Conservation (phyloP, 2,888 invertebrate genomes). For the Hemaris fuciformis region DNA sequence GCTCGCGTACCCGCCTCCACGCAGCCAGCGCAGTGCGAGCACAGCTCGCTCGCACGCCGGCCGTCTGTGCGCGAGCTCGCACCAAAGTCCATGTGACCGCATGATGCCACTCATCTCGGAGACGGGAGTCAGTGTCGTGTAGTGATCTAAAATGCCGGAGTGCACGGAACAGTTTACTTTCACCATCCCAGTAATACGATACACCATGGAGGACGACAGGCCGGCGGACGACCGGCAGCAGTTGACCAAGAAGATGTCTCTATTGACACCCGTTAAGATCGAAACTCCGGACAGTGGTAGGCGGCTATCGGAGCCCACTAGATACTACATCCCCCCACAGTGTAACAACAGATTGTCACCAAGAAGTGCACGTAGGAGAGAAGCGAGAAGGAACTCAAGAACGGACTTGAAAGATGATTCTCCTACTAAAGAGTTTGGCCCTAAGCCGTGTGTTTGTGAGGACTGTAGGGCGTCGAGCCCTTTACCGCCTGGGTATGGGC, state of each 20-base stretch:
- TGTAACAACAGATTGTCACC: conserved; percentile 73
- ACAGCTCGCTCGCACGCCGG: conserved; percentile 23
- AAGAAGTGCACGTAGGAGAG: conserved; percentile 68
- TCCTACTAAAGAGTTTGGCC: conserved; percentile 57
- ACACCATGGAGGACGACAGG: conserved; percentile 74
- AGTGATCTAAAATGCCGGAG: conserved; percentile 75
- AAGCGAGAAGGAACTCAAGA: conserved; percentile 61
- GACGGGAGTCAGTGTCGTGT: conserved; percentile 25
- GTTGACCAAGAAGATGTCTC: conserved; percentile 68
- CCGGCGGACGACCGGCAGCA: conserved; percentile 58
- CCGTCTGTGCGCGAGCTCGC: conserved; percentile 13
- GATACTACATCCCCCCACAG: conserved; percentile 73
- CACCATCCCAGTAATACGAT: conserved; percentile 72
- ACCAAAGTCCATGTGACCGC: conserved; percentile 19
- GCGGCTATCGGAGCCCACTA: conserved; percentile 66
- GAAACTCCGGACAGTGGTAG: conserved; percentile 70
- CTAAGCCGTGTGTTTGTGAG: conserved; percentile 72
- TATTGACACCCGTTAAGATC: conserved; percentile 70
- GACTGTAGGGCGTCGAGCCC: conserved; percentile 79
- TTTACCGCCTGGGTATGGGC: conserved; percentile 56
- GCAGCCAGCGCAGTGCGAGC: conserved; percentile 16
- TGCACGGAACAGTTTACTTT: conserved; percentile 72
- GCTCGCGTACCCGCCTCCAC: neutral
- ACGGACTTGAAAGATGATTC: conserved; percentile 53
- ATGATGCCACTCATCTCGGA: neutral